Evolutionary conservation across 35 echinoderm and acorn worm species (phyloP).

Genomic region (Stichopus chloronotus): DNA sequence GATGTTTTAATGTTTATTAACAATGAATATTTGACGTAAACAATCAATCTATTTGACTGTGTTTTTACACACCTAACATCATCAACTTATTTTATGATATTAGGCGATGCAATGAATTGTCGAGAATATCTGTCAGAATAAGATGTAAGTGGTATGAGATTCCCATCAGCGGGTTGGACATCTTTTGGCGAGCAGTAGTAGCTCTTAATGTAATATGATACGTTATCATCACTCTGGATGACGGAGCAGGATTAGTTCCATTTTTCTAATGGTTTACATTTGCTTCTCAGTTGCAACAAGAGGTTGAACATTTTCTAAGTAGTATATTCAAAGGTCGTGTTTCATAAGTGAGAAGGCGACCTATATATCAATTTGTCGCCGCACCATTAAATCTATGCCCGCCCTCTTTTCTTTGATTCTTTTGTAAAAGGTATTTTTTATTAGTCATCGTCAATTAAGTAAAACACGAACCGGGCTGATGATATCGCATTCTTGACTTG

Average conservation of each 20-base stretch:
- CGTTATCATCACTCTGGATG: not conserved
- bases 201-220: not conserved
- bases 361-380: not conserved
- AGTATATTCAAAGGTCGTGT: not conserved
- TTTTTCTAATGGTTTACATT: not conserved
- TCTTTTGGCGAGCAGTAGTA: not conserved
- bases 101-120: not conserved
- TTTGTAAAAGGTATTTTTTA: not conserved
- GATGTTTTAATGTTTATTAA: constrained; percentile 17
- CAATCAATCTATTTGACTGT: not conserved
- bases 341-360: not conserved
- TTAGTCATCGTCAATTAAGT: not conserved
- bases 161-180: not conserved
- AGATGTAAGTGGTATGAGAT: not conserved
- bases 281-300: not conserved
- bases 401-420: not conserved
- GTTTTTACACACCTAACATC: constrained; percentile 16
- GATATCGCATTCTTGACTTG: too few relatives aligned
- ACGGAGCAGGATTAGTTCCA: not conserved
- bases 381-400: not conserved
- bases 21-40: constrained; percentile 8
- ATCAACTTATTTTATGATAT: constrained; percentile 12
- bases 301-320: not conserved
- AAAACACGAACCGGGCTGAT: not conserved
- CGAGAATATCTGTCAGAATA: not conserved